These are phyloP conservation scores for Heliconius congener DNA, from an alignment of 1,140 invertebrate genomes.

Conservation along the genomic window DNA sequence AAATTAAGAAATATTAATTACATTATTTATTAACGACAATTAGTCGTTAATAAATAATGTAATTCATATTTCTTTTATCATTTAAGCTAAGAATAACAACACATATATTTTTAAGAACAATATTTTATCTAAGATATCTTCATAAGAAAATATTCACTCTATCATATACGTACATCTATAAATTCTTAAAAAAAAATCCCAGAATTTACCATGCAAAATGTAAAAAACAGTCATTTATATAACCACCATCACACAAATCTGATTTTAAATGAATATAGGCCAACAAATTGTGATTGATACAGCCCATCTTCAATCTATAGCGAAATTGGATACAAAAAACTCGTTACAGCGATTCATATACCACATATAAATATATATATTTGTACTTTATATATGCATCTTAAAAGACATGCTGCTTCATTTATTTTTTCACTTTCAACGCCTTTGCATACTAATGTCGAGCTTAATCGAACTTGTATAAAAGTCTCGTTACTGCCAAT, in stretches of 20 bases:
- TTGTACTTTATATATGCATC: not conserved
- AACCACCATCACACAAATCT: not conserved
- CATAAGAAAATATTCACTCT: no score
- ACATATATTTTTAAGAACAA: no score
- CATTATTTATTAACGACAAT: no score
- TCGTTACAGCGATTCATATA: constrained; percentile 8
- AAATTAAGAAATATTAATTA: no score
- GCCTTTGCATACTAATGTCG: constrained; percentile 65
- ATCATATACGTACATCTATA: no score
- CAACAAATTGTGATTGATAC: constrained; percentile 11
- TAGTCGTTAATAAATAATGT: not conserved
- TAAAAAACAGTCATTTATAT: not conserved
- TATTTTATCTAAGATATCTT: no score
- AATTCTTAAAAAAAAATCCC: not conserved
- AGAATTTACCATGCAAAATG: not conserved
- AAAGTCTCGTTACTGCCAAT: not conserved
- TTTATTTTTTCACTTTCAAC: constrained; percentile 53
- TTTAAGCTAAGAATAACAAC: no score
- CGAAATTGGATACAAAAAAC: constrained; percentile 16
- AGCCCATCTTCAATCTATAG: constrained; percentile 16
- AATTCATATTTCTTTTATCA: not conserved
- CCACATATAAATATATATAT: not conserved
- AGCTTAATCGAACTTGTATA: not conserved
- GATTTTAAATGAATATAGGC: constrained; percentile 17
- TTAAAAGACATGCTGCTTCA: constrained; percentile 33